These are phyloP conservation scores for Tragelaphus imberbis DNA, from an alignment of 2,113 vertebrate genomes.

Conservation along the genomic window DNA sequence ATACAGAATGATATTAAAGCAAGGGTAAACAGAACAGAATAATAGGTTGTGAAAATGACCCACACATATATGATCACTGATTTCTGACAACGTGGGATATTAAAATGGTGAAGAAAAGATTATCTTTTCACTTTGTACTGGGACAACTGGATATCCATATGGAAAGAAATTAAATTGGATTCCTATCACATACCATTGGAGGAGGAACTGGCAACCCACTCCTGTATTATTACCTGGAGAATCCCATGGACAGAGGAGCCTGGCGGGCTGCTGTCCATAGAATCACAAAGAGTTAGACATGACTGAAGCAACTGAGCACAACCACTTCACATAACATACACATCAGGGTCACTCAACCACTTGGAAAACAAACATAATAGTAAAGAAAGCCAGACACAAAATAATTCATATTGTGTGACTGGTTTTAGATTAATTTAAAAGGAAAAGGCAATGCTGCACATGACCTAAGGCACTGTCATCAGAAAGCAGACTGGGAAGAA, in stretches of 20 bases:
- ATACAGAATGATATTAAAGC: background rate
- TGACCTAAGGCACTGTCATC: background rate
- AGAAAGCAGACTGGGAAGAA: background rate
- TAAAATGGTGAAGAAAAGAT: background rate
- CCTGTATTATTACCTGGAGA: background rate
- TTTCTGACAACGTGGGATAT: background rate
- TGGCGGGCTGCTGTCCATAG: background rate
- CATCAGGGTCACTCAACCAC: background rate
- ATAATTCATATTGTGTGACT: background rate
- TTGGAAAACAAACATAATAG: background rate
- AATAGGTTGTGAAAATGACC: background rate
- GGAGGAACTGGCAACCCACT: background rate
- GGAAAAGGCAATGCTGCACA: background rate
- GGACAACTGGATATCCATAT: background rate
- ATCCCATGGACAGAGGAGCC: background rate
- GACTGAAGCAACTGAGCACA: background rate
- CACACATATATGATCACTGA: background rate
- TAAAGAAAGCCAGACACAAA: background rate
- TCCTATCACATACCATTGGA: background rate
- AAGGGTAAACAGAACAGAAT: background rate
- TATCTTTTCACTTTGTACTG: background rate
- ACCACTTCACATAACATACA: background rate
- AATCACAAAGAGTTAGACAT: background rate
- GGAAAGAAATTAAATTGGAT: background rate
- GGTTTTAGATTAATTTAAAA: conserved; percentile 6